Conservation (phyloP, 2,888 invertebrate genomes). For the Drosophila lacicola region DNA sequence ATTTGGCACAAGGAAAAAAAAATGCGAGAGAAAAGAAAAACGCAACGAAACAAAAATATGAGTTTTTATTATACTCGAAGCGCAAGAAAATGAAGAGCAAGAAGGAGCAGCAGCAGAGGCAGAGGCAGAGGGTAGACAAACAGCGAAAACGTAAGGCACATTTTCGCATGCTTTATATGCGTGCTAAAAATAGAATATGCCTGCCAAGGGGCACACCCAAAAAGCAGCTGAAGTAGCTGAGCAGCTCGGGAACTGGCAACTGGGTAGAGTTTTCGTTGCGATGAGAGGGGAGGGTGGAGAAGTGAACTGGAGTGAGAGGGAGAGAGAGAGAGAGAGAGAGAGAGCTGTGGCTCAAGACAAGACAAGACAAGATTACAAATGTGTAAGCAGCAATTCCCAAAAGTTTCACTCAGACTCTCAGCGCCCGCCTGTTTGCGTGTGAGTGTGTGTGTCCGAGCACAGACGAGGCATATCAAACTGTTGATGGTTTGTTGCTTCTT, state of each 20-base stretch:
- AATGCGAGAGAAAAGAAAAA: slow-evolving; percentile 24
- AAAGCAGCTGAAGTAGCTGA: slow-evolving; percentile 54
- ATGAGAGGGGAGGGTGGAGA: background rate
- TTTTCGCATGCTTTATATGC: slow-evolving; percentile 57
- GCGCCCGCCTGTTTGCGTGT: slow-evolving; percentile 1
- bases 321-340: background rate
- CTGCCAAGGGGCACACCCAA: slow-evolving; percentile 75
- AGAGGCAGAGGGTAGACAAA: slow-evolving; percentile 15
- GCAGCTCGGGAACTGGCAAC: slow-evolving; percentile 10
- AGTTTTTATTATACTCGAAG: slow-evolving; percentile 69
- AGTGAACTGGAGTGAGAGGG: background rate
- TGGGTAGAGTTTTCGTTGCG: background rate
- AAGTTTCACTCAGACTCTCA: slow-evolving; percentile 53
- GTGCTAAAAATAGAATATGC: slow-evolving; percentile 75
- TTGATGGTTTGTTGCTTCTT: slow-evolving; percentile 80
- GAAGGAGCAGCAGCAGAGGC: slow-evolving; percentile 4
- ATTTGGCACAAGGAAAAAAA: slow-evolving; percentile 51
- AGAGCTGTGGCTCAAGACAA: slow-evolving; percentile 56
- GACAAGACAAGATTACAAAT: slow-evolving; percentile 80
- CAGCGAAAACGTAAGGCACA: slow-evolving; percentile 48
- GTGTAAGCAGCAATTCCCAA: slow-evolving; percentile 78
- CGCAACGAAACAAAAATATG: slow-evolving; percentile 62
- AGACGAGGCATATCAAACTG: slow-evolving; percentile 77
- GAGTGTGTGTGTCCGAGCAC: slow-evolving; percentile 42
- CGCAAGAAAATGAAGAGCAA: slow-evolving; percentile 5